Conservation (phyloP, 2,113 vertebrate species). For the Hippotragus niger region DNA sequence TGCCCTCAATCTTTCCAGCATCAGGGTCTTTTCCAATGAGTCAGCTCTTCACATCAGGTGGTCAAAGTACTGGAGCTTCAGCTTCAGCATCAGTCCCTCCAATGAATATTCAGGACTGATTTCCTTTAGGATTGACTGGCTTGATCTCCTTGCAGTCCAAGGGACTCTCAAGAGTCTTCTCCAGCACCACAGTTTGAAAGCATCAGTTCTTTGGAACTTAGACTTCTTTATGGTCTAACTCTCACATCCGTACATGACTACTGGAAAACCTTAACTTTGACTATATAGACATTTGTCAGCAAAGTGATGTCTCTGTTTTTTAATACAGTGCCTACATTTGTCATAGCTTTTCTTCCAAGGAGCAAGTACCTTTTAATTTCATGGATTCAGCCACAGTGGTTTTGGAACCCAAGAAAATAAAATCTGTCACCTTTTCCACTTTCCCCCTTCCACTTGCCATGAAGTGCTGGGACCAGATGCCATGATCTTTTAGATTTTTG, state of each 20-base stretch:
- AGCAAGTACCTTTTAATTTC: background rate
- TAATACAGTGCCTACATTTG: background rate
- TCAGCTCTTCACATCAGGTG: background rate
- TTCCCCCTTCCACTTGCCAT: background rate
- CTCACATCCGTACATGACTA: background rate
- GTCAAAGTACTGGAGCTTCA: background rate
- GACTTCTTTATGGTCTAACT: background rate
- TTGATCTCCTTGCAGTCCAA: background rate
- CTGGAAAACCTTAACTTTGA: background rate
- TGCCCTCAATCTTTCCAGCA: background rate
- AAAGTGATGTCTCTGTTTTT: background rate
- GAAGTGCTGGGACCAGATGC: background rate
- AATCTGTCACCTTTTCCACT: background rate
- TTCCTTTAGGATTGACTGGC: background rate
- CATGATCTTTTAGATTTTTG: background rate
- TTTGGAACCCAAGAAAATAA: background rate
- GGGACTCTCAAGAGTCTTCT: background rate
- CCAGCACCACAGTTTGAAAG: background rate
- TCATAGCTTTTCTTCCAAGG: background rate
- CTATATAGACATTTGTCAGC: background rate
- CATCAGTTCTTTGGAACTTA: background rate
- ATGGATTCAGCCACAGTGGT: background rate
- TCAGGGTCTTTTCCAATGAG: background rate
- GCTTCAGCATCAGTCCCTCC: background rate
- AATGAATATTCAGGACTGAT: background rate